These are phyloP conservation scores for Natator depressus DNA, from an alignment of 2,113 vertebrate genomes.

Conservation along the genomic window DNA sequence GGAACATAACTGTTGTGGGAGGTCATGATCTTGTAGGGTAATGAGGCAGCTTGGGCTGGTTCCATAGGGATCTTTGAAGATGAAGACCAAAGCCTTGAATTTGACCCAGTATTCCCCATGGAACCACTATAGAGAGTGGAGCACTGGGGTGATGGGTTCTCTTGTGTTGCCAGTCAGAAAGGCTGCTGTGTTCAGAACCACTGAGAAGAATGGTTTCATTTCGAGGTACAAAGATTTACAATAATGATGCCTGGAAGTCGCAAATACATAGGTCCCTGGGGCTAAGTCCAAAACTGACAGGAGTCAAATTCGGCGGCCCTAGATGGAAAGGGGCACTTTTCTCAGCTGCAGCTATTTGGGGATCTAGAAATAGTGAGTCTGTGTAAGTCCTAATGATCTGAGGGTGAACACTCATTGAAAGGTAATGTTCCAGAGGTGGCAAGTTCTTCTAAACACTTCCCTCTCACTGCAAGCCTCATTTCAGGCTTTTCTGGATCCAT, in stretches of 20 bases:
- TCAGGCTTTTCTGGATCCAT: neutral
- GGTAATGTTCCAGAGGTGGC: neutral
- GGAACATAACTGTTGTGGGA: neutral
- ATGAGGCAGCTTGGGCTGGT: neutral
- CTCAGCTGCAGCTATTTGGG: neutral
- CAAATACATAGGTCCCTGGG: neutral
- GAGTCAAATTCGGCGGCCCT: neutral
- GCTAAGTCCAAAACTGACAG: neutral
- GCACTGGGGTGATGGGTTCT: neutral
- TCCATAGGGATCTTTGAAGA: neutral
- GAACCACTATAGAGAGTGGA: neutral
- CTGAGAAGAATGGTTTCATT: neutral
- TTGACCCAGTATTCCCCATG: neutral
- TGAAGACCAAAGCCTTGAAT: neutral
- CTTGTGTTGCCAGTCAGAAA: neutral
- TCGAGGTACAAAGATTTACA: no score
- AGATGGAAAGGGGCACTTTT: neutral
- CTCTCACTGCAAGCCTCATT: neutral
- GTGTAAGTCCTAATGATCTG: neutral
- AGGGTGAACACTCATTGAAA: neutral
- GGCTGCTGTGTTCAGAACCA: neutral
- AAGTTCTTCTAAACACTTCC: neutral
- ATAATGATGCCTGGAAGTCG: no score
- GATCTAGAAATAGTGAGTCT: neutral
- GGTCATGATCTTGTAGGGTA: neutral